A percentile compares a stretch with the other conserved stretches of the same genome.
Conservation (phyloP, 2,888 invertebrate genomes). For the Tuberolachnus salignus region DNA sequence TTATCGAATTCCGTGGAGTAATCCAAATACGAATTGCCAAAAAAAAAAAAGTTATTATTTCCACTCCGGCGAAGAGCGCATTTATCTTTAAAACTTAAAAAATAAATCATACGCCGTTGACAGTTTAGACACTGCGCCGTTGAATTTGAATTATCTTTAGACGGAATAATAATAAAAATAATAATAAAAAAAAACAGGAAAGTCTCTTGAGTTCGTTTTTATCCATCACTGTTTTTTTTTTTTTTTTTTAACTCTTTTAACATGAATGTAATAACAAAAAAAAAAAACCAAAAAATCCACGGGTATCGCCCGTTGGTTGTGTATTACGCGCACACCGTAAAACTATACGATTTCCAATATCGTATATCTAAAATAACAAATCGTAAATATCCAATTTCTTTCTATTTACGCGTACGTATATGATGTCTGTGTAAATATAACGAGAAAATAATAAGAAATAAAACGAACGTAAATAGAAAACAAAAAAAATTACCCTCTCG, state of each 20-base stretch:
- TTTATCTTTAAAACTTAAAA: constrained; percentile 35
- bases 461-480: too few relatives aligned
- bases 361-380: too few relatives aligned
- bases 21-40: constrained; percentile 35
- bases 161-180: too few relatives aligned
- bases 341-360: too few relatives aligned
- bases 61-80: background rate
- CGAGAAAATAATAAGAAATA: too few relatives aligned
- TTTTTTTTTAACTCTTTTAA: background rate
- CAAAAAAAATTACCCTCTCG: too few relatives aligned
- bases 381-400: too few relatives aligned
- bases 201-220: constrained; percentile 18
- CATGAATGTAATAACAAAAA: too few relatives aligned
- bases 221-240: background rate
- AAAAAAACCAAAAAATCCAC: background rate
- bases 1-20: constrained; percentile 24
- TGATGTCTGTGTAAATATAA: too few relatives aligned
- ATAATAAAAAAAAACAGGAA: background rate
- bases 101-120: constrained; percentile 49
- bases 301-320: background rate
- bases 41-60: constrained; percentile 28
- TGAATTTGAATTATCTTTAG: constrained; percentile 26
- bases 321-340: too few relatives aligned
- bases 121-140: constrained; percentile 1
- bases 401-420: too few relatives aligned